These are phyloP conservation scores for Hylaea fasciaria DNA, from an alignment of 2,888 invertebrate genomes.

Conservation along the genomic window DNA sequence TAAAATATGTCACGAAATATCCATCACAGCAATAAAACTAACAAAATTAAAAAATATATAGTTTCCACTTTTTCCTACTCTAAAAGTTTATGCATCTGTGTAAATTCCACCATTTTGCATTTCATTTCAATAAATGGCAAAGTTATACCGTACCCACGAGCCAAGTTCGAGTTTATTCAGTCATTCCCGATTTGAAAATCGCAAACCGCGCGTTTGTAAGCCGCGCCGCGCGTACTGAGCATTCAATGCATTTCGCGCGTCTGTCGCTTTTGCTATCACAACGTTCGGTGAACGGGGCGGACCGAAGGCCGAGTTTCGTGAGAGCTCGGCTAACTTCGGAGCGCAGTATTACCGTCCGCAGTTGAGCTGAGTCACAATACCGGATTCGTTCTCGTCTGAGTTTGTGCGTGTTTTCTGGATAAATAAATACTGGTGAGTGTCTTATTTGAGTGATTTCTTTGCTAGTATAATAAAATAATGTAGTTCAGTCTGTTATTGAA, in stretches of 20 bases:
- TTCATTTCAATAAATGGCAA: conserved; percentile 13
- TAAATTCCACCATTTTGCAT: conserved; percentile 8
- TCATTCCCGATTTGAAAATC: conserved; percentile 46
- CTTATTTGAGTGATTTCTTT: neutral
- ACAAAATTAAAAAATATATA: neutral
- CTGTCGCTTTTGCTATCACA: conserved; percentile 58
- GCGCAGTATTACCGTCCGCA: conserved; percentile 63
- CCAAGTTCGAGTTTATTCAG: conserved; percentile 16
- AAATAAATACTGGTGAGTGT: conserved; percentile 60
- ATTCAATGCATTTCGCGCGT: conserved; percentile 70
- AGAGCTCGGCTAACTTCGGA: conserved; percentile 71
- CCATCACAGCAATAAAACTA: neutral
- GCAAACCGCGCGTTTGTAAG: conserved; percentile 51
- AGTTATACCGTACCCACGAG: conserved; percentile 18
- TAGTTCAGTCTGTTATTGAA: neutral
- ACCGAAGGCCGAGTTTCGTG: conserved; percentile 43
- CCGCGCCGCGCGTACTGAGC: conserved; percentile 70
- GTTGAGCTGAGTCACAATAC: conserved; percentile 74
- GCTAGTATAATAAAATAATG: neutral
- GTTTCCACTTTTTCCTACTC: neutral
- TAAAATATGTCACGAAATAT: conserved; percentile 1
- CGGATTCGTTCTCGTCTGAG: conserved; percentile 36
- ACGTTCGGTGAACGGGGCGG: conserved; percentile 25
- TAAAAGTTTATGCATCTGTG: neutral
- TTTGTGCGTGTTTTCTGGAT: conserved; percentile 47